These are phyloP conservation scores for Gila orcuttii DNA, from an alignment of 2,113 vertebrate species.

Conservation along the genomic window DNA sequence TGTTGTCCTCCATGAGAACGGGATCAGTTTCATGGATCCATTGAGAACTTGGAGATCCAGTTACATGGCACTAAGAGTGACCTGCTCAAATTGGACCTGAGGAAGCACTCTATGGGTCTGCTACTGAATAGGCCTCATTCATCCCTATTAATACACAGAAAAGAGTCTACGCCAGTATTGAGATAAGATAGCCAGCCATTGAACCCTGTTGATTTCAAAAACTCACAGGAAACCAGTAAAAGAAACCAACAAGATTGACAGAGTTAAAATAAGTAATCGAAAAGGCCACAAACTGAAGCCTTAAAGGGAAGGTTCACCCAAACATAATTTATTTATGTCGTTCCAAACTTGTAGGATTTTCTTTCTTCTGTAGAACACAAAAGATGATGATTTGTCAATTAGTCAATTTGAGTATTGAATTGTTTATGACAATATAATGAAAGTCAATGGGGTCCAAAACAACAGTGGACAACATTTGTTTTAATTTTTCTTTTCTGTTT, in stretches of 20 bases:
- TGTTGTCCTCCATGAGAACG: conserved; percentile 58
- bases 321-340: background rate
- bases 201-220: conserved; percentile 38
- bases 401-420: too few relatives aligned
- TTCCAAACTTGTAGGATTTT: too few relatives aligned
- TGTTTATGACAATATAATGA: background rate
- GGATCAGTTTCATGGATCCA: conserved; percentile 72
- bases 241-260: background rate
- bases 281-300: background rate
- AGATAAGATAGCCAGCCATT: conserved; percentile 50
- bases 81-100: conserved; percentile 53
- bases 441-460: background rate
- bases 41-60: conserved; percentile 69
- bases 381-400: too few relatives aligned
- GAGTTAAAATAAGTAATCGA: background rate
- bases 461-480: background rate
- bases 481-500: background rate
- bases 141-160: conserved; percentile 45
- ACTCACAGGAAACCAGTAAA: conserved; percentile 4
- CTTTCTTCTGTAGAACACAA: too few relatives aligned
- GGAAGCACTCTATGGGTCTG: conserved; percentile 14
- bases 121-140: conserved; percentile 43
- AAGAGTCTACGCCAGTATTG: conserved; percentile 35
- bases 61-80: conserved; percentile 75
- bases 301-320: background rate